A percentile compares a stretch with the other conserved stretches of the same genome.
phyloP scores from a whole-genome alignment of 2,113 vertebrate species.

The Tamias sibiricus region DNA sequence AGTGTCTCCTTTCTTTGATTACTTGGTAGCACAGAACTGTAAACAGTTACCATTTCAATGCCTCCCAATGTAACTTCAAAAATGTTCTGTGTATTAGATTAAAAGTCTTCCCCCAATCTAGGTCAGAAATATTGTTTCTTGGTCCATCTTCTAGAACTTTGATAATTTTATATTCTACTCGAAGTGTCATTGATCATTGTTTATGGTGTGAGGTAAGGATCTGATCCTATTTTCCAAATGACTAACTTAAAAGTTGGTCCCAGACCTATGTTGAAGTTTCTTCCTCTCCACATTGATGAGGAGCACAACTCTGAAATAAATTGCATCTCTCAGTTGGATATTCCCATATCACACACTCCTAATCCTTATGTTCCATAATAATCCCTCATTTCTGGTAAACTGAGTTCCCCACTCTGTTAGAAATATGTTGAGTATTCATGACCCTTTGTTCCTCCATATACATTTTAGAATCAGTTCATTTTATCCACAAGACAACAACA shows the following conservation, averaged over 20 bases:
- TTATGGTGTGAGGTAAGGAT: background rate
- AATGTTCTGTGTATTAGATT: background rate
- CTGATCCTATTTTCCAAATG: background rate
- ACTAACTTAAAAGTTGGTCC: background rate
- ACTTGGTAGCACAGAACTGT: background rate
- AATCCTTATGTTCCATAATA: background rate
- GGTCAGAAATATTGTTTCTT: background rate
- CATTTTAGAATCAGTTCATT: background rate
- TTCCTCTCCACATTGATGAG: background rate
- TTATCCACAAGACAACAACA: background rate
- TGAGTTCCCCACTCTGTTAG: background rate
- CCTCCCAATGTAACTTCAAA: background rate
- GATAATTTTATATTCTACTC: background rate
- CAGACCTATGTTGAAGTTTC: background rate
- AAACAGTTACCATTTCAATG: background rate
- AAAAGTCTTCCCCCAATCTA: background rate
- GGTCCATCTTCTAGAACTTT: background rate
- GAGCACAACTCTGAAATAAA: background rate
- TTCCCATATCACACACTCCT: background rate
- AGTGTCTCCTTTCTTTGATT: background rate
- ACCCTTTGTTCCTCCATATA: background rate
- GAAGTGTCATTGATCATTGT: background rate
- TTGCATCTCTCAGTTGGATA: background rate
- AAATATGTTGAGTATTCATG: background rate
- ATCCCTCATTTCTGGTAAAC: background rate